Conservation (phyloP, 2,888 invertebrate genomes). For the Ochropleura plecta region DNA sequence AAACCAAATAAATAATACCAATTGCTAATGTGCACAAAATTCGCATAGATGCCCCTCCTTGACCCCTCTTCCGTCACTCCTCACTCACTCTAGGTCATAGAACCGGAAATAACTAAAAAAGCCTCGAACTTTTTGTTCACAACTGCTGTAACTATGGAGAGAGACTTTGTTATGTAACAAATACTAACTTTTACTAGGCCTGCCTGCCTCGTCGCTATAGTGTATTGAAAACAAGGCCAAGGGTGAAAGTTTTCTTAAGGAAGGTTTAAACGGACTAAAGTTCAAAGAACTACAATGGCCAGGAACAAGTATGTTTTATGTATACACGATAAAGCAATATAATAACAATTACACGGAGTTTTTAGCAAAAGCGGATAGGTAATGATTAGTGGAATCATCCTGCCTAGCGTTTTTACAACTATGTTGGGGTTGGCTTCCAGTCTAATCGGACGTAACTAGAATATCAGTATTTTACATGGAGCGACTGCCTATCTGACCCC, state of each 20-base stretch:
- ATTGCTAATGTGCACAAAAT: constrained; percentile 49
- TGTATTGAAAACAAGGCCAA: neutral
- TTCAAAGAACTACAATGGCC: neutral
- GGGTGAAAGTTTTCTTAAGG: constrained; percentile 3
- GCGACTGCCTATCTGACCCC: too few relatives aligned
- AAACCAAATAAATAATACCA: constrained; percentile 11
- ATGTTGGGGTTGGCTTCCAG: too few relatives aligned
- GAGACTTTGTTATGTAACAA: constrained; percentile 11
- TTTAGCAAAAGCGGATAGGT: too few relatives aligned
- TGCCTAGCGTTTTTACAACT: too few relatives aligned
- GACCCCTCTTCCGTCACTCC: constrained; percentile 58
- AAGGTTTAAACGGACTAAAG: neutral
- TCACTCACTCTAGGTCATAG: constrained; percentile 54
- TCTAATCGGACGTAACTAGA: too few relatives aligned
- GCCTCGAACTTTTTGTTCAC: constrained; percentile 31
- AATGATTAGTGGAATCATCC: neutral
- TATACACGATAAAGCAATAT: neutral
- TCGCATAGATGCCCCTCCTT: constrained; percentile 54
- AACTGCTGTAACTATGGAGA: constrained; percentile 14
- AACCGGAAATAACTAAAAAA: constrained; percentile 57
- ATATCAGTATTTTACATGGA: too few relatives aligned
- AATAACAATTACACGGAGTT: neutral
- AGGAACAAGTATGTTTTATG: neutral
- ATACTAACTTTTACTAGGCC: constrained; percentile 7
- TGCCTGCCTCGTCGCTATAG: constrained; percentile 1